Base-by-base conservation (phyloP, 2,797 vertebrate species). In the Anolis apletophallus region DNA sequence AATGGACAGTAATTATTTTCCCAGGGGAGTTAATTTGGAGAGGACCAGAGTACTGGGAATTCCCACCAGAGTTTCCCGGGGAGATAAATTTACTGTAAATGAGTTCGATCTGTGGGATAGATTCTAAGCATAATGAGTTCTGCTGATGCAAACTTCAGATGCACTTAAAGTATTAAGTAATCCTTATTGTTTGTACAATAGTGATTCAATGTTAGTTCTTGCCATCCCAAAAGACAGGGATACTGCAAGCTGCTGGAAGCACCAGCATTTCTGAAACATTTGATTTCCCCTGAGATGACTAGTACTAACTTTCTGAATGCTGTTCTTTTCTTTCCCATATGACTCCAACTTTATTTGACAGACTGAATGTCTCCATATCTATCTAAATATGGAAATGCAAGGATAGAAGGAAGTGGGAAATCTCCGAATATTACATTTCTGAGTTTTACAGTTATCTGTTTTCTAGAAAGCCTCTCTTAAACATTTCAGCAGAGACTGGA, bases 201-300 rank as follows among this genome's bases (percentile, higher is more conserved):
- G 29, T 34, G n/a, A 71, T 72, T 57, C 74, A 61, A 78, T 61
- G 50, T 83, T 88, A 81, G 8, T 67, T 77, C 6, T 83, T 46
- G 50, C 55, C 29, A 21, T 0, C 3, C 80, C 81, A 16, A 21
- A 52, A 78, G 75, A 0, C 61, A 59, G 74, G 87, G 82, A 81
- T 78, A 74, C 26, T 74, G 19, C 36, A 84, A 21, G 34, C 21
- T 84, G n/a, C 52, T 87, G 57, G 26, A 10, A 87, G 26, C 17
- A 86, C 54, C 7, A 29, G 34, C 77, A 90, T 90, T 64, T 88
- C 55, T 85, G 71, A 78, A 85, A 80, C 50, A 67, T 78, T 23
- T 50, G 64, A 11, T 5, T 84, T 80, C 78, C 21, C 61, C 3
- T 50, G 26, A 57, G 74, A 55, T 50, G 5, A 1, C 32, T 26